These are phyloP conservation scores for Palythoa caribaeorum DNA, from an alignment of 92 coral and sea anemone genomes.

Conservation along the genomic window DNA sequence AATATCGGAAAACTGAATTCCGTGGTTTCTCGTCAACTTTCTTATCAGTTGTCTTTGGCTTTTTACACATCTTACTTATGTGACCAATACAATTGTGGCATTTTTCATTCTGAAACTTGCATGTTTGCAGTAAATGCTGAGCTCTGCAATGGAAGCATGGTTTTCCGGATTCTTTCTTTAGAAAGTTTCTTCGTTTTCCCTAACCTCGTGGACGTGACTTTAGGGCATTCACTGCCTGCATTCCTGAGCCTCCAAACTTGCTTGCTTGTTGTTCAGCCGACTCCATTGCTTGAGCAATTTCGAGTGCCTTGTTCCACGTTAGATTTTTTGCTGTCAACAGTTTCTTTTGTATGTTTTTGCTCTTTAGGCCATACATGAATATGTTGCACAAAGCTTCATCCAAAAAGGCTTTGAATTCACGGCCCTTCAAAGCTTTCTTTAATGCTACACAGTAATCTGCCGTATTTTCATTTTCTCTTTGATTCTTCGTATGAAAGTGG, in stretches of 20 bases:
- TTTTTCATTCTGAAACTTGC: slow-evolving; percentile 53
- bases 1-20: slow-evolving; percentile 21
- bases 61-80: no score
- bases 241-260: slow-evolving; percentile 4
- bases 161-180: not conserved
- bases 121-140: slow-evolving; percentile 42
- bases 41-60: not conserved
- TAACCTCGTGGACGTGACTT: not conserved
- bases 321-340: not conserved
- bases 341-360: not conserved
- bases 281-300: not conserved
- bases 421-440: no score
- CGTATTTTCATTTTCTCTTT: no score
- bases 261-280: slow-evolving; percentile 16
- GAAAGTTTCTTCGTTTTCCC: no score
- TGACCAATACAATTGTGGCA: slow-evolving; percentile 13
- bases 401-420: no score
- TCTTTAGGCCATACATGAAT: not conserved
- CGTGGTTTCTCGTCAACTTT: not conserved
- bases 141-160: slow-evolving; percentile 44
- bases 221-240: not conserved
- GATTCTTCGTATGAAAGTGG: no score
- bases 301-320: not conserved
- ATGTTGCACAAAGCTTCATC: no score
- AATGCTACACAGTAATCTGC: no score